A percentile compares a stretch with the other conserved stretches of the same genome.
phyloP scores from a whole-genome alignment of 2,888 invertebrate genomes.

The Tipula confusa region DNA sequence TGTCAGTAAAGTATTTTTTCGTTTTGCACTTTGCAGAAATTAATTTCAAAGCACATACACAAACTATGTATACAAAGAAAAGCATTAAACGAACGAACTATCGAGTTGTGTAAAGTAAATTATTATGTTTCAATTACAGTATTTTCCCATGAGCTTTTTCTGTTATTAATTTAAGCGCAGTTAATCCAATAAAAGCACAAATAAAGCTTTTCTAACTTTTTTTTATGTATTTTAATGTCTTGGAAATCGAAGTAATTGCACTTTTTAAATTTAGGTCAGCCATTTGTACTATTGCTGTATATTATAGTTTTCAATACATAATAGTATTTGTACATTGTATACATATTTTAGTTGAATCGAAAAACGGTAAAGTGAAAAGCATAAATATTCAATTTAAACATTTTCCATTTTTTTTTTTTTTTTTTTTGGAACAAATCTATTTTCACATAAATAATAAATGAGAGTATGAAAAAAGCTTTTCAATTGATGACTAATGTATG shows the following conservation, averaged over 20 bases:
- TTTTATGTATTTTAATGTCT: neutral
- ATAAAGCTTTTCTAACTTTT: neutral
- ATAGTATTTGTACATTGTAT: neutral
- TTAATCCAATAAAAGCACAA: constrained; percentile 12
- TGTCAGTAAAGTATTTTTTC: neutral
- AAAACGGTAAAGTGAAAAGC: neutral
- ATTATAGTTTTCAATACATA: neutral
- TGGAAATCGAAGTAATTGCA: neutral
- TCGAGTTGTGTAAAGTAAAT: neutral
- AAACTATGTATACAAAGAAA: neutral
- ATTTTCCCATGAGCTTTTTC: neutral
- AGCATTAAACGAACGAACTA: neutral
- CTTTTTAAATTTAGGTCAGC: neutral
- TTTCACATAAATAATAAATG: neutral
- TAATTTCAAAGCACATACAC: neutral
- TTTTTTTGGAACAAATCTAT: neutral
- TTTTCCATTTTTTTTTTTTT: no score
- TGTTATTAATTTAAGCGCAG: constrained; percentile 1
- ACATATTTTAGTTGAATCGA: neutral
- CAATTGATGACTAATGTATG: neutral
- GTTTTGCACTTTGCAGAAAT: neutral
- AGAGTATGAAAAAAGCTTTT: neutral
- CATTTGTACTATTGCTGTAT: neutral
- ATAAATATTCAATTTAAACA: neutral
- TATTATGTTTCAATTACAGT: neutral